A percentile compares a stretch with the other conserved stretches of the same genome.
Evolutionary conservation across 1,140 invertebrate genomes (phyloP).

Genomic region (Scylla paramamosain): DNA sequence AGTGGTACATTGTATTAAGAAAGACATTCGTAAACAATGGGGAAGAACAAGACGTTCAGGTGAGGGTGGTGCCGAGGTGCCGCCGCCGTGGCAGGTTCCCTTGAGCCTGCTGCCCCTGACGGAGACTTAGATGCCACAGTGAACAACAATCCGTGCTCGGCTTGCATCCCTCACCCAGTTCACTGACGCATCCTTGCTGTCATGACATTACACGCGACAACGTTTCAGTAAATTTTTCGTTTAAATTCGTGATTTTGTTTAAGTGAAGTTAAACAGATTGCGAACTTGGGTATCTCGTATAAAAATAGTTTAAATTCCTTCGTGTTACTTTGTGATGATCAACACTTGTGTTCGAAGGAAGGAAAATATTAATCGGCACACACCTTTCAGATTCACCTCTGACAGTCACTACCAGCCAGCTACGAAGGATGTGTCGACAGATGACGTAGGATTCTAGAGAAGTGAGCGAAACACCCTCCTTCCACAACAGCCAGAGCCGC

Average conservation of each 20-base stretch:
- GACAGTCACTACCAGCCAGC: background rate
- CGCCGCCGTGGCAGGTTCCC: background rate
- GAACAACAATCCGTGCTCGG: background rate
- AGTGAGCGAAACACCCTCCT: background rate
- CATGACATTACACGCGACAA: background rate
- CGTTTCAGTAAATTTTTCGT: background rate
- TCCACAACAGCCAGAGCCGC: background rate
- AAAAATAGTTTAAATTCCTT: conserved; percentile 1
- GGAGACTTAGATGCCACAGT: background rate
- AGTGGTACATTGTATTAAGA: no score
- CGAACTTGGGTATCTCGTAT: conserved; percentile 2
- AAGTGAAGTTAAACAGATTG: background rate
- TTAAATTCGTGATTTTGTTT: background rate
- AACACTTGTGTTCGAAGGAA: background rate
- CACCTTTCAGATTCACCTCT: background rate
- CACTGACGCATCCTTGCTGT: background rate
- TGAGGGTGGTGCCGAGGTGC: background rate
- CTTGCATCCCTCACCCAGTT: background rate
- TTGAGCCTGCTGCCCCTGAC: background rate
- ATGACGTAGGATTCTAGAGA: background rate
- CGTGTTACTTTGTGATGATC: background rate
- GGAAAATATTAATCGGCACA: background rate
- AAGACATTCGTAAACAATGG: background rate
- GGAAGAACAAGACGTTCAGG: background rate
- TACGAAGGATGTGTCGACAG: background rate